Conservation (phyloP, 2,888 invertebrate genomes). For the Agrotis clavis region DNA sequence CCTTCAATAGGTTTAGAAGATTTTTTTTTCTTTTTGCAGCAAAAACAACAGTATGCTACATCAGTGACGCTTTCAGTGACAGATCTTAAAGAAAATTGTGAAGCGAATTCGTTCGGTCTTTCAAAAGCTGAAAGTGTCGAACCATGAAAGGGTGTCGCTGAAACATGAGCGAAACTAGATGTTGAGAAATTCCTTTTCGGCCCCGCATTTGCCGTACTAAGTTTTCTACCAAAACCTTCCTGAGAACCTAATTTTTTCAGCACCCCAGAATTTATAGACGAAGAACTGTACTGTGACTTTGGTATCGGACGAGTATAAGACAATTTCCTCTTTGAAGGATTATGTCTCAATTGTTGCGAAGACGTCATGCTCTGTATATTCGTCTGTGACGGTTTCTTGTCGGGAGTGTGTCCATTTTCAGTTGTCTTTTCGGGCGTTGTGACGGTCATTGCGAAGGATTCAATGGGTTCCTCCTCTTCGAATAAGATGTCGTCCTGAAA, state of each 20-base stretch:
- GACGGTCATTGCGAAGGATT: conserved; percentile 71
- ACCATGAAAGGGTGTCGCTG: conserved; percentile 95
- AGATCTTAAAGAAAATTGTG: conserved; percentile 94
- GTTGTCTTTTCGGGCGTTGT: conserved; percentile 62
- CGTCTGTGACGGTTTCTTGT: conserved; percentile 66
- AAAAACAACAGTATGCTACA: conserved; percentile 85
- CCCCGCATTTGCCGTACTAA: conserved; percentile 78
- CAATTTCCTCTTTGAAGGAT: conserved; percentile 82
- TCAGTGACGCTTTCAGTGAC: conserved; percentile 91
- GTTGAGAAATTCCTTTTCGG: conserved; percentile 94
- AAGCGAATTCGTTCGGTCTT: conserved; percentile 94
- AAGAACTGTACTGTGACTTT: conserved; percentile 90
- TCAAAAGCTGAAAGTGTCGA: conserved; percentile 95
- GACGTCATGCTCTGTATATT: conserved; percentile 67
- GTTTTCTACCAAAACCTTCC: conserved; percentile 80
- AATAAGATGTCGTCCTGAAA: conserved; percentile 87
- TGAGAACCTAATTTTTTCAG: conserved; percentile 84
- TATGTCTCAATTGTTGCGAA: conserved; percentile 76
- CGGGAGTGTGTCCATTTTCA: conserved; percentile 65
- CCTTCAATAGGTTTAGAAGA: conserved; percentile 76
- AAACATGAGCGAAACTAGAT: conserved; percentile 95
- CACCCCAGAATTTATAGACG: conserved; percentile 90
- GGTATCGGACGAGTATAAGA: conserved; percentile 81
- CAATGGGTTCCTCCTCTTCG: conserved; percentile 85
- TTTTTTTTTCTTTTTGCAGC: conserved; percentile 77